These are phyloP conservation scores for Megathymus violae DNA, from an alignment of 1,140 invertebrate genomes.

Conservation along the genomic window DNA sequence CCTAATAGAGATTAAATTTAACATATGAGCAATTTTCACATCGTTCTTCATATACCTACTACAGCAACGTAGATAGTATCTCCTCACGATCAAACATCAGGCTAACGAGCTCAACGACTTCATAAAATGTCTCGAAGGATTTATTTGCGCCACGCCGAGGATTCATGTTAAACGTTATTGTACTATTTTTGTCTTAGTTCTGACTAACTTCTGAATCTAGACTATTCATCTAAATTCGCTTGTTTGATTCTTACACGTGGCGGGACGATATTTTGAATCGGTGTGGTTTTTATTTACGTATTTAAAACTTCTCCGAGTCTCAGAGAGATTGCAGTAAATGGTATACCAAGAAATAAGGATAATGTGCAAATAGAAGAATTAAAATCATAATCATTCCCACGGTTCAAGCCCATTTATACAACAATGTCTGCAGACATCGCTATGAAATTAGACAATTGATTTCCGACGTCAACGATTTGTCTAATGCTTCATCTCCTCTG, in stretches of 20 bases:
- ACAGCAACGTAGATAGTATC: constrained; percentile 37
- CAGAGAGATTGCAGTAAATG: background rate
- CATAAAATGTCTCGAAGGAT: constrained; percentile 52
- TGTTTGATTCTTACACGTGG: background rate
- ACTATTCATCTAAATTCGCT: constrained; percentile 13
- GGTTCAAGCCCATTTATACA: constrained; percentile 13
- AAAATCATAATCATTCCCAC: constrained; percentile 14
- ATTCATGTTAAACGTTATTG: constrained; percentile 36
- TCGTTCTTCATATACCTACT: too few relatives aligned
- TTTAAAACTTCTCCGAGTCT: background rate
- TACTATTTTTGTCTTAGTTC: constrained; percentile 23
- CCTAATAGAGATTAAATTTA: constrained; percentile 28
- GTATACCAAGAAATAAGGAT: background rate
- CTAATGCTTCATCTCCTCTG: constrained; percentile 18
- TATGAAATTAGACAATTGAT: constrained; percentile 27
- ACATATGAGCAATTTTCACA: background rate
- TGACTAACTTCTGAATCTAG: constrained; percentile 16
- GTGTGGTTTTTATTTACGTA: background rate
- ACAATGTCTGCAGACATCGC: constrained; percentile 27
- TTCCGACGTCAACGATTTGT: constrained; percentile 32
- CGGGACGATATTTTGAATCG: background rate
- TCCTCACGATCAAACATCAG: constrained; percentile 49
- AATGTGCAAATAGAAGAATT: constrained; percentile 6
- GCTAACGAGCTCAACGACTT: constrained; percentile 57
- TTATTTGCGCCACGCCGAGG: constrained; percentile 40